These are phyloP conservation scores for Selene dorsalis DNA, from an alignment of 2,797 vertebrate species.

Conservation along the genomic window DNA sequence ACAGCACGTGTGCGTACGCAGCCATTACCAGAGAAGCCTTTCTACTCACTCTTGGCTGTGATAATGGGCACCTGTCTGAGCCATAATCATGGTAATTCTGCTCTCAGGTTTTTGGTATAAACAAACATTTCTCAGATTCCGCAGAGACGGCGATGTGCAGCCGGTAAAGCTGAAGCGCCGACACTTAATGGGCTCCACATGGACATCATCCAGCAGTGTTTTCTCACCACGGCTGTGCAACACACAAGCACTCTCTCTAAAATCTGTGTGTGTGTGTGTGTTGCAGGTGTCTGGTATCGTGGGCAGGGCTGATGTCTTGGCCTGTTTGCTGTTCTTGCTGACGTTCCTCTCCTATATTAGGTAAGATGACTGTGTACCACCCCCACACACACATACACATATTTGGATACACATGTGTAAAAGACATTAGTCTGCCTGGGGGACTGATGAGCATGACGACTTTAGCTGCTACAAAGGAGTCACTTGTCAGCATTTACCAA, in stretches of 20 bases:
- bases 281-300: constrained; percentile 96
- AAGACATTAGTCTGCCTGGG: neutral
- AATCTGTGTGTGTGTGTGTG: constrained; percentile 41
- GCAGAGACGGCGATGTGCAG: constrained; percentile 4
- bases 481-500: neutral
- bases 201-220: constrained; percentile 7
- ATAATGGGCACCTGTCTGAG: constrained; percentile 4
- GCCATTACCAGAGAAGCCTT: neutral
- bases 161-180: constrained; percentile 10
- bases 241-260: neutral
- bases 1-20: neutral
- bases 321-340: constrained; percentile 93
- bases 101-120: neutral
- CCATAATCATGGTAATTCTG: neutral
- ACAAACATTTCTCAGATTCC: neutral
- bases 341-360: constrained; percentile 96
- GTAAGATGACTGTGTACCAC: constrained; percentile 75
- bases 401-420: neutral
- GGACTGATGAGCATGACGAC: neutral
- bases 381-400: neutral
- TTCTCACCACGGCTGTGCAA: neutral
- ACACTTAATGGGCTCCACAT: constrained; percentile 19
- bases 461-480: neutral
- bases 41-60: neutral
- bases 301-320: constrained; percentile 94